Evolutionary conservation across 2,113 vertebrate species (phyloP), one percentile per base, ranked within the genome.

Genomic region (Addax nasomaculatus): DNA sequence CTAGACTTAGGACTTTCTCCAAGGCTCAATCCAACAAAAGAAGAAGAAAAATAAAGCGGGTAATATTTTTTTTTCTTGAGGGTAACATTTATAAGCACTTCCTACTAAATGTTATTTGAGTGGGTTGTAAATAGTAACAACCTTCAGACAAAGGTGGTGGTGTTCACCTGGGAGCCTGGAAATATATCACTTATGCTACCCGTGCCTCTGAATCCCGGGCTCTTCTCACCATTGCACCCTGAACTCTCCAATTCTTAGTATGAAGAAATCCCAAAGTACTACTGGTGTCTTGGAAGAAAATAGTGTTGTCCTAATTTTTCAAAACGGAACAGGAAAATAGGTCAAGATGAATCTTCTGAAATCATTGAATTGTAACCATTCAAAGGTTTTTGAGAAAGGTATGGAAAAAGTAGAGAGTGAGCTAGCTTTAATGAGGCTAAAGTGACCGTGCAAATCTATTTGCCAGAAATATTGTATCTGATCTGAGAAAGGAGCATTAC

Each of bases 381-480:
- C 67, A 97, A 97, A 94, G 39, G 27, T 73, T 90, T 94, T 97
- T 81, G 51, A 94, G 70, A 96, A 97, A 95, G n/a, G 14, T 73
- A 64, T 62, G 85, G 88, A 86, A 85, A 95, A 95, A 15, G 29
- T 47, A 36, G 49, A 79, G 51, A 21, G 12, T 43, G 93, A 95
- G 73, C 10, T 19, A 89, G 33, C 45, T 97, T 85, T 95, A 96
- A 93, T 79, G 93, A 97, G 85, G 76, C 78, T 91, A 95, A 79
- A 83, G 67, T 96, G 85, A 95, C 92, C 2, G 3, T 39, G 14
- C 43, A 95, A 93, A 70, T 94, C 86, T 97, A 53, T 78, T 85
- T 95, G 73, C 79, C n/a, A 73, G 79, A 43, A 96, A 67, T 79
- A 57, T 0, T 29, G 21, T 51, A 43, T 45, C 70, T 78, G 78